These are phyloP conservation scores for Calcarius lapponicus DNA, from an alignment of 2,797 vertebrate species.

Conservation along the genomic window DNA sequence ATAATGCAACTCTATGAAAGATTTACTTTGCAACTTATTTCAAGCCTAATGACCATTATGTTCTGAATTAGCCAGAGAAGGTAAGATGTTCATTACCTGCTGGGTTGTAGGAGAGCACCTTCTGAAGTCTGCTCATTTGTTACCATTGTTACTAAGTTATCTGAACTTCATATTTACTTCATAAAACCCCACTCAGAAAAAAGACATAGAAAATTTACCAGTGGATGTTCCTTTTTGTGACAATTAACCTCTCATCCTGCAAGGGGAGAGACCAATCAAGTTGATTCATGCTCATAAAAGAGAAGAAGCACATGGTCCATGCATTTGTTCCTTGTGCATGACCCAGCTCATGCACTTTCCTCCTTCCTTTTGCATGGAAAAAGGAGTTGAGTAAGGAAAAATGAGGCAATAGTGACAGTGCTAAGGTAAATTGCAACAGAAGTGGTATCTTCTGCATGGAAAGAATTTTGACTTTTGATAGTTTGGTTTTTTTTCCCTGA, in stretches of 20 bases:
- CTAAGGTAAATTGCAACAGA: background rate
- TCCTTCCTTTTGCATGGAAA: background rate
- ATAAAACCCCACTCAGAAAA: background rate
- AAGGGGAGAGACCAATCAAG: background rate
- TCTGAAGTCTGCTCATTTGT: background rate
- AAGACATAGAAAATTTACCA: background rate
- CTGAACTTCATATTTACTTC: background rate
- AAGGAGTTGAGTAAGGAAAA: background rate
- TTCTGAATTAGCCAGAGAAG: background rate
- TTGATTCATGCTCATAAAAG: background rate
- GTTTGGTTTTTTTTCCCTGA: fast-evolving
- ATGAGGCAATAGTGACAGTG: background rate
- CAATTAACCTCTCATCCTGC: background rate
- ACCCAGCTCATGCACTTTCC: background rate
- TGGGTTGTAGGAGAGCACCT: background rate
- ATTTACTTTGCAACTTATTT: background rate
- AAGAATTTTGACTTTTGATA: background rate
- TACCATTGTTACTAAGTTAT: background rate
- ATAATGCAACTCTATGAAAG: background rate
- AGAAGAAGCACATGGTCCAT: background rate
- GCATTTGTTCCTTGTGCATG: background rate
- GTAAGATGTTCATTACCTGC: background rate
- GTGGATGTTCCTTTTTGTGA: background rate
- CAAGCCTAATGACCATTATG: background rate
- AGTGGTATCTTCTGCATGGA: background rate